phyloP scores from a whole-genome alignment of 2,797 vertebrate species.

The Loriculus beryllinus region DNA sequence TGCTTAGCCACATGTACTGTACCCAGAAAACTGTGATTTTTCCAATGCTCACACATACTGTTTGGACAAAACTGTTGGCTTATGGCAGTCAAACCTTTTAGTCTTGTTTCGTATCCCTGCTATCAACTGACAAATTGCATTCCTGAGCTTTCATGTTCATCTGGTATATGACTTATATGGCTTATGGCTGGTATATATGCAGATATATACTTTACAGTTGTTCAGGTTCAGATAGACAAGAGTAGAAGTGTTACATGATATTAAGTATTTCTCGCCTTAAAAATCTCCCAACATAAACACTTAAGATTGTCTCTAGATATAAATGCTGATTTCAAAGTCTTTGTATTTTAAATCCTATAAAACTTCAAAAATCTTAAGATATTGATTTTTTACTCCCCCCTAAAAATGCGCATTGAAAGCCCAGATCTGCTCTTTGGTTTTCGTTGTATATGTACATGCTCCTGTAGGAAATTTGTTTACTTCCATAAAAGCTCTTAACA shows the following conservation, averaged over 20 bases:
- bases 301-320: background rate
- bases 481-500: background rate
- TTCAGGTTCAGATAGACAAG: background rate
- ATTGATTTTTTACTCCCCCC: background rate
- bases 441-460: background rate
- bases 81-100: background rate
- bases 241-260: background rate
- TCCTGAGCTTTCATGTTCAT: background rate
- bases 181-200: background rate
- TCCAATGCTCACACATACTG: fast-evolving
- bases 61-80: background rate
- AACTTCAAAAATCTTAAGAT: background rate
- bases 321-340: background rate
- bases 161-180: background rate
- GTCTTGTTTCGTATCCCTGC: background rate
- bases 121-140: background rate
- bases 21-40: background rate
- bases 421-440: background rate
- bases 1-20: background rate
- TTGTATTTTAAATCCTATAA: background rate
- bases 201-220: background rate
- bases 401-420: background rate
- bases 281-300: background rate
- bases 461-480: background rate
- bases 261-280: background rate